Evolutionary conservation across 37 sponge, comb jelly and placozoan genomes (phyloP).

Genomic region (Cladorhizidae sp.): DNA sequence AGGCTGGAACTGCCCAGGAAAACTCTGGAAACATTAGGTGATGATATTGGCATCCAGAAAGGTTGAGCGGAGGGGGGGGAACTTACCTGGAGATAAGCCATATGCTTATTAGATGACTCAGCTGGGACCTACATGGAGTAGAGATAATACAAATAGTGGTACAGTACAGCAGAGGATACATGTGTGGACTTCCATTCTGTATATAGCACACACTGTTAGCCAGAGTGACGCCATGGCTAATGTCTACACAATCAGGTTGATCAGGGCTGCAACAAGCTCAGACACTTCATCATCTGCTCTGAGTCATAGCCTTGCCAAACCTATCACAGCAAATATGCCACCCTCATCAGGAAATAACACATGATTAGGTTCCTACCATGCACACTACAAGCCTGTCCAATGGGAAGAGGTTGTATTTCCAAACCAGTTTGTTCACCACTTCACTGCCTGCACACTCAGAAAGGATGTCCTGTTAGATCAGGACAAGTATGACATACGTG

Average conservation of each 20-base stretch:
- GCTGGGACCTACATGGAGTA: conserved; percentile 51
- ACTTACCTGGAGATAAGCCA: conserved; percentile 51
- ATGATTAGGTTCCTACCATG: conserved; percentile 60
- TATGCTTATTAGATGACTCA: conserved; percentile 63
- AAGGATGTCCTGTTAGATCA: no score
- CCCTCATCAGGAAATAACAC: no score
- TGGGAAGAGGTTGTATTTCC: conserved; percentile 79
- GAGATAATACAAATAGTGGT: conserved; percentile 39
- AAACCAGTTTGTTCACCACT: conserved; percentile 63
- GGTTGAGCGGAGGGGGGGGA: neutral
- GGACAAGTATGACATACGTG: no score
- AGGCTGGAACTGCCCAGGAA: conserved; percentile 62
- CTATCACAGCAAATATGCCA: neutral
- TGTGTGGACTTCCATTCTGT: no score
- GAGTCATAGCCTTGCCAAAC: conserved; percentile 54
- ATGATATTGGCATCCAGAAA: neutral
- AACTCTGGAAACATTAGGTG: conserved; percentile 22
- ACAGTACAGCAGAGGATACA: no score
- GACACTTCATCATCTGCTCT: conserved; percentile 29
- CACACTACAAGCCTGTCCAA: conserved; percentile 79
- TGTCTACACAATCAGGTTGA: no score
- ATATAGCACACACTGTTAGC: no score
- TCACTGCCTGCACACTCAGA: conserved; percentile 38
- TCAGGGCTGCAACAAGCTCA: conserved; percentile 47
- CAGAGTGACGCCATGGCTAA: no score